Evolutionary conservation across 1,140 invertebrate genomes (phyloP).

Genomic region (Heliconius melpomene): DNA sequence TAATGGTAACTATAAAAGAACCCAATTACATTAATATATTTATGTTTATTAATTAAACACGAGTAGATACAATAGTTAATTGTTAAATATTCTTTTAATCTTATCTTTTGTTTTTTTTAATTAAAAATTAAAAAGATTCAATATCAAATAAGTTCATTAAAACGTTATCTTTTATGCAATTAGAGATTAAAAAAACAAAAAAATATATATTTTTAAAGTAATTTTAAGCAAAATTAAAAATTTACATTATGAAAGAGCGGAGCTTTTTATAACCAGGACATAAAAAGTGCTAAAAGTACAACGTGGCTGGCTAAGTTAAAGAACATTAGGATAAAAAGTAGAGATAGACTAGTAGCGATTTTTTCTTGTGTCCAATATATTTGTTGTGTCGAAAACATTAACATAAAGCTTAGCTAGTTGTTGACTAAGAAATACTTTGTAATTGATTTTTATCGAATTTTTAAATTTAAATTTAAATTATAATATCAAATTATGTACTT

Average conservation of each 20-base stretch:
- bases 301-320: background rate
- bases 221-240: background rate
- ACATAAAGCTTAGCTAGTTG: too few species aligned
- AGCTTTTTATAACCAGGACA: background rate
- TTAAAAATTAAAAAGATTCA: background rate
- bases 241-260: background rate
- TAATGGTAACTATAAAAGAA: too few species aligned
- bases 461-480: too few species aligned
- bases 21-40: too few species aligned
- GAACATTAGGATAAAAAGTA: background rate
- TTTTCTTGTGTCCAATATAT: too few species aligned
- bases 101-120: background rate
- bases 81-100: background rate
- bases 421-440: too few species aligned
- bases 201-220: too few species aligned
- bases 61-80: background rate
- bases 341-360: background rate
- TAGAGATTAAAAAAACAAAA: too few species aligned
- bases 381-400: too few species aligned
- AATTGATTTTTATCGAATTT: too few species aligned
- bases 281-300: background rate
- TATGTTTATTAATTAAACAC: too few species aligned
- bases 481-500: too few species aligned
- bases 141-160: background rate
- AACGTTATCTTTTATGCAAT: conserved; percentile 4